Evolutionary conservation across 2,797 vertebrate species (phyloP), one percentile per base, ranked within the genome.

Genomic region (Clarias platycephalus): DNA sequence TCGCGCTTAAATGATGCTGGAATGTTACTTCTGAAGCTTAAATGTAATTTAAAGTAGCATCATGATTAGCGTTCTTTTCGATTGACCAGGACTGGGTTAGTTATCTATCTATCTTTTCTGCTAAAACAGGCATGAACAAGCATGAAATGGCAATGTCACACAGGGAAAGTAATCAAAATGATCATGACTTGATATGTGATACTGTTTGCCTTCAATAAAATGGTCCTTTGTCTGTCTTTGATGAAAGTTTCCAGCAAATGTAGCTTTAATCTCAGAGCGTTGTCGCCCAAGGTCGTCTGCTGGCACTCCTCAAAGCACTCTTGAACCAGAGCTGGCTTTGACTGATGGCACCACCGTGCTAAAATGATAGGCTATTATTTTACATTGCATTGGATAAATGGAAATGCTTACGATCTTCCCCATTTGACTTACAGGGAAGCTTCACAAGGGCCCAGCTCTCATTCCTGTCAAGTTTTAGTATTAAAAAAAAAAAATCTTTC

Each of bases 331-430:
- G 77, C 83, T 44, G 90, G 90, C 88, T 94, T 92, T 96, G 95
- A 95, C 90, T 91, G 92, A 96, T 95, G 93, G 92, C 89, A 90
- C 90, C 75, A 62, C 90, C 70, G 82, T 88, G 89, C 40, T 85
- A n/a, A 90, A 94, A 92, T 95, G 95, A 96, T 93, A 92, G 94
- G 93, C 94, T 93, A 95, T 96, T 95, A 95, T 95, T 95, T 95
- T 91, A 93, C 94, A 94, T 94, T 95, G 94, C 94, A 94, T 95
- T 91, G 93, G 92, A 94, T 93, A 94, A 95, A 95, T 95, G 93
- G 91, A 89, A 84, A 89, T 58, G 89, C 85, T 20, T 89, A 88
- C 86, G 89, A 82, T 92, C 93, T 93, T 90, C 87, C 87, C 88
- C 86, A 87, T 85, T 86, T 86, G 88, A 57, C 77, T 83, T 74